A percentile compares a stretch with the other conserved stretches of the same genome.
phyloP scores from a whole-genome alignment of 2,888 invertebrate genomes.

The Desoria tigrina region DNA sequence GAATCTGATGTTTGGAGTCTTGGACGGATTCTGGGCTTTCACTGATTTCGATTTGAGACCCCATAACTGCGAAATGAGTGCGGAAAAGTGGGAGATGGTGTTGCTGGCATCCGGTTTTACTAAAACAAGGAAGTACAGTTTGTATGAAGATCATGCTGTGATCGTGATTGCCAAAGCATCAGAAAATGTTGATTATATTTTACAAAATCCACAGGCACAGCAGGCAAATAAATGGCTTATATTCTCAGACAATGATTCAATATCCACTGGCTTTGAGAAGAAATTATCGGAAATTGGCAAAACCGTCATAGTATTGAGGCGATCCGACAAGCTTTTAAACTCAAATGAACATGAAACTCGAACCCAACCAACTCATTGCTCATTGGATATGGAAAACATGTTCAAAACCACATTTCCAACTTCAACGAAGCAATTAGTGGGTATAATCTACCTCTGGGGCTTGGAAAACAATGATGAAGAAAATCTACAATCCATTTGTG shows the following conservation, averaged over 20 bases:
- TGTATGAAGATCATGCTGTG: constrained; percentile 17
- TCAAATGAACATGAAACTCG: background rate
- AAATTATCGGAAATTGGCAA: background rate
- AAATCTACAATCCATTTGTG: background rate
- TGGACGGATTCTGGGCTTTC: constrained; percentile 28
- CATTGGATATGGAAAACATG: background rate
- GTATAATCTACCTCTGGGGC: constrained; percentile 26
- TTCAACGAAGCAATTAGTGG: constrained; percentile 8
- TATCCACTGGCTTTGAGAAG: background rate
- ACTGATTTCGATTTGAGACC: constrained; percentile 17
- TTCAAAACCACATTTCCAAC: background rate
- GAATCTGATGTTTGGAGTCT: constrained; percentile 25
- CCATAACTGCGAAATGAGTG: constrained; percentile 17
- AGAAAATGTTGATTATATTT: background rate
- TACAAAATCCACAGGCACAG: background rate
- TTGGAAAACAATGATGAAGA: constrained; percentile 4
- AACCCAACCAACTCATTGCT: background rate
- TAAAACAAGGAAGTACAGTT: background rate
- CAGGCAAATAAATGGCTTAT: constrained; percentile 10
- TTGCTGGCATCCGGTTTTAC: constrained; percentile 11
- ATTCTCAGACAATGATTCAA: constrained; percentile 1
- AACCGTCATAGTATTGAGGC: background rate
- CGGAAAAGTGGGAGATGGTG: constrained; percentile 7
- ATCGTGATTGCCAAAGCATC: constrained; percentile 21
- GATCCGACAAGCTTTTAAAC: background rate